Base-by-base conservation (phyloP, 2,797 vertebrate genomes). In the Halcyon badia region DNA sequence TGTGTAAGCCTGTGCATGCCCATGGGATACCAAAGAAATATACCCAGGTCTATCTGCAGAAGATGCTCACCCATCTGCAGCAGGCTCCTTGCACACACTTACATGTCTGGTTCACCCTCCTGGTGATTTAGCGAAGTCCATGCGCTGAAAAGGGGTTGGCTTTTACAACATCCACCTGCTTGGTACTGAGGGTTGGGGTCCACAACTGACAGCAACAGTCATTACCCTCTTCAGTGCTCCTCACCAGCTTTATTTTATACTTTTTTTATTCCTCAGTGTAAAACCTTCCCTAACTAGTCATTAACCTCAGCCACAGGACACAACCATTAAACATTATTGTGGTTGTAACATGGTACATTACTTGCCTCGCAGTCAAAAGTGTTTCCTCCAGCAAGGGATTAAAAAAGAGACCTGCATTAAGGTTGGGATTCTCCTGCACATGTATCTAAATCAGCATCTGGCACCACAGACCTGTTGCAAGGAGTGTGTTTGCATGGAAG, bases 221-320 rank as follows among this genome's bases (percentile, higher is more conserved):
- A 70, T 89, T 89, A 62, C 8, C 25, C n/a, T 84, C 51, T 64
- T 84, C 58, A 73, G 42, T 84, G 54, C 57, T 92, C 51, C 66
- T 96, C 10, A 2, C 17, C 28, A 77, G 37, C 11, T 72, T 89
- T 82, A 76, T 95, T 96, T 87, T 44, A 82, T 56, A 46, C 37
- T 25, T 48, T 56, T 88, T 77, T 64, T 68, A 89, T 83, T 89
- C 83, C 49, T 84, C 33, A 1, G 70, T 65, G 76, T 86, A 90
- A 96, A 93, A 94, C 81, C 81, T 89, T 91, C 65, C 83, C 81
- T 85, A 95, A 89, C 72, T 87, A 79, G 80, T 71, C 93, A 93
- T 96, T 97, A 95, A 96, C 96, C 95, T 80, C 91, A 95, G 88
- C 78, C 80, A 87, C 44, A 37, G 93, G 82, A 96, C 86, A 95